Percentiles rank a stretch among this genome's conserved stretches.
Conservation (phyloP, 2,797 vertebrate species). For the Rhinatrema bivittatum region DNA sequence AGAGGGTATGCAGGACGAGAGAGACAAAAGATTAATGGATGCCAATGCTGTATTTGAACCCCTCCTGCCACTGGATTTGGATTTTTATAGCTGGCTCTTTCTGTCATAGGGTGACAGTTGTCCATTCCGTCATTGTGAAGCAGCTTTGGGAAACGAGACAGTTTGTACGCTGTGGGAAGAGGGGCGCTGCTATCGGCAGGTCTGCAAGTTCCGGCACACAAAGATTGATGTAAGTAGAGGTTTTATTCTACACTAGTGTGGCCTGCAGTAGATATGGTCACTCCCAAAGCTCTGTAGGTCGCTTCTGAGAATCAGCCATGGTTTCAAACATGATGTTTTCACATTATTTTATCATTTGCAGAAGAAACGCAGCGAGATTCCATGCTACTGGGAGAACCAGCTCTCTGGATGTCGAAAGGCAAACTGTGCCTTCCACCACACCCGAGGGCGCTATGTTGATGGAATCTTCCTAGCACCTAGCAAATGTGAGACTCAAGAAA, state of each 20-base stretch:
- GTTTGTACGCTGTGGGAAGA: slow-evolving; percentile 89
- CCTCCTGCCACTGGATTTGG: too few relatives aligned
- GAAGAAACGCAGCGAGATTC: slow-evolving; percentile 89
- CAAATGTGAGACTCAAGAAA: slow-evolving; percentile 80
- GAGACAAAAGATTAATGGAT: too few relatives aligned
- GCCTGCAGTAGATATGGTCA: too few relatives aligned
- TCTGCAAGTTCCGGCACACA: slow-evolving; percentile 95
- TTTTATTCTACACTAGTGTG: not conserved
- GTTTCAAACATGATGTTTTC: not conserved
- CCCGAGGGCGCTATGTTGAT: slow-evolving; percentile 74
- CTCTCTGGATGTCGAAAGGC: slow-evolving; percentile 83
- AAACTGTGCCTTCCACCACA: slow-evolving; percentile 89
- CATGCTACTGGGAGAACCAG: slow-evolving; percentile 94
- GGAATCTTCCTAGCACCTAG: slow-evolving; percentile 74
- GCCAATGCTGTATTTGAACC: too few relatives aligned
- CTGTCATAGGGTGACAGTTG: slow-evolving; percentile 79
- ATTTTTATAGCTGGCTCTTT: too few relatives aligned
- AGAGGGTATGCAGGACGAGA: too few relatives aligned
- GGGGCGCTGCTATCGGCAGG: slow-evolving; percentile 76
- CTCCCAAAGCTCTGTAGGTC: too few relatives aligned
- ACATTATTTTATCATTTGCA: slow-evolving; percentile 32
- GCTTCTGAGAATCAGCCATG: too few relatives aligned
- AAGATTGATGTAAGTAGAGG: slow-evolving; percentile 80
- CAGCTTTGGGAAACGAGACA: slow-evolving; percentile 82
- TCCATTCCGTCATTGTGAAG: slow-evolving; percentile 87